Evolutionary conservation across 2,797 vertebrate species (phyloP), one percentile per base, ranked within the genome.

Genomic region (Melanotaenia boesemani): DNA sequence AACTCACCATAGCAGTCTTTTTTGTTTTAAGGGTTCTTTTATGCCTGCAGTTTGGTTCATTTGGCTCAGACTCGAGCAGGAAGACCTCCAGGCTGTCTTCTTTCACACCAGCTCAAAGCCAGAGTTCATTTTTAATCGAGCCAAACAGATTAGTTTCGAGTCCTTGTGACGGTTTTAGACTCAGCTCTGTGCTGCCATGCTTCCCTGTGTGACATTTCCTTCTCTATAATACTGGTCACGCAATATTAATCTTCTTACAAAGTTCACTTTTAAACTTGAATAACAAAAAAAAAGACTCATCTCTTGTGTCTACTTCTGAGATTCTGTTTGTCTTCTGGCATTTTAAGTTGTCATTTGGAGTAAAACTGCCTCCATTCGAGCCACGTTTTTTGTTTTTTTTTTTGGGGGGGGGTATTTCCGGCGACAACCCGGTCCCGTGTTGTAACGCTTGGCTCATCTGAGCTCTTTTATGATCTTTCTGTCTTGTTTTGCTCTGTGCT

Each of bases 401-500:
- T 30, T 5, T 4, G 4, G 0, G 10, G 61, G 56, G 36, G 8
- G 30, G 0, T 13, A 1, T 54, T 24, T 64, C 70, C 67, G 9
- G 58, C 8, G 39, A 67, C 0, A 26, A 16, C 20, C 50, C 10
- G 3, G 16, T 18, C 66, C 62, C 6, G n/a, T 13, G 10, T 79
- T 68, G 32, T 0, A 0, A 24, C 13, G 1, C 55, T 46, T 52
- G 30, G n/a, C 63, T 76, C 24, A 1, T 24, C 63, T 46, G 54
- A 48, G 39, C 55, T 57, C 46, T 36, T 55, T 34, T 16, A 11
- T 39, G 52, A 32, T 54, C 37, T 26, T 4, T 22, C 37, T 50
- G 57, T 63, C 50, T 71, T 74, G 46, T 78, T 75, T 59, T 71
- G 76, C 80, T 28, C 24, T 44, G 70, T 77, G 79, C 57, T 67